A percentile compares a stretch with the other conserved stretches of the same genome.
Evolutionary conservation across 2,888 invertebrate species (phyloP).

Genomic region (Pseudoips prasinana): DNA sequence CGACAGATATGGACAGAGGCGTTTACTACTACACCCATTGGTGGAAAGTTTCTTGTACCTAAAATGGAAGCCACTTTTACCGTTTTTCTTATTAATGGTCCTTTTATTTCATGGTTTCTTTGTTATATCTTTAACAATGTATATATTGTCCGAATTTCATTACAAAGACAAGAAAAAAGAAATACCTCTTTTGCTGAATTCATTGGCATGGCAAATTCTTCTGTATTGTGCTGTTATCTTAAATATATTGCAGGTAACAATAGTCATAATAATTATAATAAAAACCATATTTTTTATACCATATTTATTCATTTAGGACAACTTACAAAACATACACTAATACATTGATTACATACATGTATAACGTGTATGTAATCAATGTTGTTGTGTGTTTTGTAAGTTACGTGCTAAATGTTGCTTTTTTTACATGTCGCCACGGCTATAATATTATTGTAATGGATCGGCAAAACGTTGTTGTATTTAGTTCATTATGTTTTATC

Average conservation of each 20-base stretch:
- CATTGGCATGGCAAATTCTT: constrained; percentile 60
- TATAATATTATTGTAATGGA: too few species aligned
- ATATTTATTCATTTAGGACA: too few species aligned
- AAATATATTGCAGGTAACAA: constrained; percentile 68
- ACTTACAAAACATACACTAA: too few species aligned
- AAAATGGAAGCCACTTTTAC: constrained; percentile 81
- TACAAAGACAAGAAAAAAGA: constrained; percentile 57
- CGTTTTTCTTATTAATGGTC: constrained; percentile 78
- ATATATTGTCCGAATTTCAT: constrained; percentile 72
- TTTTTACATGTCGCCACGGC: too few species aligned
- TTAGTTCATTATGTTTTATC: too few species aligned
- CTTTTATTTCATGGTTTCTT: constrained; percentile 73
- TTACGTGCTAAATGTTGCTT: too few species aligned
- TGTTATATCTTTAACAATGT: constrained; percentile 73
- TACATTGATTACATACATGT: too few species aligned
- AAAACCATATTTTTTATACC: too few species aligned
- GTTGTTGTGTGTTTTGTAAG: too few species aligned
- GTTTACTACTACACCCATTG: constrained; percentile 78
- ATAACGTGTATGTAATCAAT: too few species aligned
- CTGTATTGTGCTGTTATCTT: constrained; percentile 57
- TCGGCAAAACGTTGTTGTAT: too few species aligned
- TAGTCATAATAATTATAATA: too few species aligned
- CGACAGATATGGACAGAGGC: constrained; percentile 69
- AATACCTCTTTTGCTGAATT: constrained; percentile 50
- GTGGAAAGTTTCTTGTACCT: constrained; percentile 80